phyloP scores from a whole-genome alignment of 1,140 invertebrate species.

The Drosophila kohkoa region DNA sequence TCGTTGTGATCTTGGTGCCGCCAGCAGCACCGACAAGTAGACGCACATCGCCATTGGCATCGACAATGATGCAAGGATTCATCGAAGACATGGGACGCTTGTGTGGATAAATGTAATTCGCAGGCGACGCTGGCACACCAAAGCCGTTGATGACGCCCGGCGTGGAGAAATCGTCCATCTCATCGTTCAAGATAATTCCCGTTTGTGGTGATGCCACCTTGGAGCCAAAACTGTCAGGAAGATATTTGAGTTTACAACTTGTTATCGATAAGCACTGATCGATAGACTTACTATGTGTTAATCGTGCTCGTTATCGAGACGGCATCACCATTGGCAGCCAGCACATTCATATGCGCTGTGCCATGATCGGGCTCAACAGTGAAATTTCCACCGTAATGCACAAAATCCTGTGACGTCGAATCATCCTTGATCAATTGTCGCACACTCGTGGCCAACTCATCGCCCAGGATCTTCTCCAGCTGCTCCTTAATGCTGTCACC shows the following conservation, averaged over 20 bases:
- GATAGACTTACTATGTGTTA: slow-evolving; percentile 93
- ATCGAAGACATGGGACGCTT: slow-evolving; percentile 98
- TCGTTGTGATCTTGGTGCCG: slow-evolving; percentile 95
- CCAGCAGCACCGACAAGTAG: slow-evolving; percentile 96
- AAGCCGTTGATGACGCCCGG: slow-evolving; percentile 92
- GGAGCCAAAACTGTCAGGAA: slow-evolving; percentile 90
- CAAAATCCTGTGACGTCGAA: slow-evolving; percentile 88
- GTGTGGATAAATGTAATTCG: slow-evolving; percentile 93
- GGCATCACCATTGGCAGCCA: slow-evolving; percentile 95
- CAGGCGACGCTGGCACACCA: slow-evolving; percentile 90
- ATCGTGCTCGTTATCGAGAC: slow-evolving; percentile 96
- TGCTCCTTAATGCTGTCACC: slow-evolving; percentile 47
- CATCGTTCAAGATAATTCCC: slow-evolving; percentile 97
- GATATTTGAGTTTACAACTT: neutral
- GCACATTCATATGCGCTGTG: slow-evolving; percentile 96
- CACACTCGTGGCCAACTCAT: slow-evolving; percentile 87
- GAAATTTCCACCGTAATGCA: slow-evolving; percentile 90
- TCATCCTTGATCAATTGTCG: slow-evolving; percentile 88
- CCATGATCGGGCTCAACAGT: slow-evolving; percentile 90
- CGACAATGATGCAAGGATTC: slow-evolving; percentile 94
- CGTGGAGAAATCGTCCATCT: slow-evolving; percentile 98
- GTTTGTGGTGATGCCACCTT: slow-evolving; percentile 91
- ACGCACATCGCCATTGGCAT: slow-evolving; percentile 90
- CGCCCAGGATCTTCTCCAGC: slow-evolving; percentile 55
- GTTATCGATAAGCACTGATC: too few relatives aligned